These are phyloP conservation scores for Ephestia elutella DNA, from an alignment of 1,140 invertebrate genomes.

Conservation along the genomic window DNA sequence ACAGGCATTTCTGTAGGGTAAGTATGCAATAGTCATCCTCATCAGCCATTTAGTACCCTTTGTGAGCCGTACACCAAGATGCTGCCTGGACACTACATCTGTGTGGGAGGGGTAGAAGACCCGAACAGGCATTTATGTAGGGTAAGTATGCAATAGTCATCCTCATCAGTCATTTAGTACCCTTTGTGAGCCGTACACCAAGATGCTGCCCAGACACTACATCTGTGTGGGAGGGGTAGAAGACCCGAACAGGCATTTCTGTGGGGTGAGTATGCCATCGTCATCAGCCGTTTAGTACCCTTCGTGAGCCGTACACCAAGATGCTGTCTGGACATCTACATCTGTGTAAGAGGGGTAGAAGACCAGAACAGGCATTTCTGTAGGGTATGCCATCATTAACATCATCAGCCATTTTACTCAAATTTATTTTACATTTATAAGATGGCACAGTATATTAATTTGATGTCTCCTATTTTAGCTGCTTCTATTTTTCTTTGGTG, in stretches of 20 bases:
- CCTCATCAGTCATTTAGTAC: too few relatives aligned
- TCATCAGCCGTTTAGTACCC: too few relatives aligned
- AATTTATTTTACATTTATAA: too few relatives aligned
- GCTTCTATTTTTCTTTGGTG: too few relatives aligned
- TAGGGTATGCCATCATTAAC: too few relatives aligned
- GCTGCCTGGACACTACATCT: constrained; percentile 51
- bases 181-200: constrained; percentile 50
- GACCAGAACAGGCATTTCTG: constrained; percentile 62
- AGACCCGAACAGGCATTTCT: constrained; percentile 60
- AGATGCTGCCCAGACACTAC: constrained; percentile 47
- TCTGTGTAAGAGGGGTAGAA: constrained; percentile 57
- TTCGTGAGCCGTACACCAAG: constrained; percentile 50
- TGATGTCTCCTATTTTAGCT: too few relatives aligned
- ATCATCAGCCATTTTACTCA: too few relatives aligned
- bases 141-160: too few relatives aligned
- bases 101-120: constrained; percentile 57
- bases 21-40: too few relatives aligned
- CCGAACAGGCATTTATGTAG: constrained; percentile 60
- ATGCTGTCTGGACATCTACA: constrained; percentile 48
- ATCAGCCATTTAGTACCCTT: too few relatives aligned
- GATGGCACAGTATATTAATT: too few relatives aligned
- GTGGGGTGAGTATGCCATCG: constrained; percentile 57
- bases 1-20: constrained; percentile 62
- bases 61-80: constrained; percentile 50
- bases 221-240: constrained; percentile 58